Conservation (phyloP, 1,140 invertebrate species). For the Harpegnathos saltator region DNA sequence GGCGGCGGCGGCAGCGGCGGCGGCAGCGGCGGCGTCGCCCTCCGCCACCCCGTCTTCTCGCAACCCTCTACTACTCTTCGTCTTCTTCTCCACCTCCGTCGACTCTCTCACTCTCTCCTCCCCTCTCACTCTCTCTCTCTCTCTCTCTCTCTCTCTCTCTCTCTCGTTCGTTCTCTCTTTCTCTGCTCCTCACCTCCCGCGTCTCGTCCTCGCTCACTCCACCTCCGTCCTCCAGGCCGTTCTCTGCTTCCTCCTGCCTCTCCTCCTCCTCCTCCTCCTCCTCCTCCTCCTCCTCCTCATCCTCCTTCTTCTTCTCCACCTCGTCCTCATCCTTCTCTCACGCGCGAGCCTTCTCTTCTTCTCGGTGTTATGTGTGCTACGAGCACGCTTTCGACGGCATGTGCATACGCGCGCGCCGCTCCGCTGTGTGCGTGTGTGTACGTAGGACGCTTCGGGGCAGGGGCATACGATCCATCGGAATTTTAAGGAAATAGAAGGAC, state of each 20-base stretch:
- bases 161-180: slow-evolving; percentile 39
- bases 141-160: slow-evolving; percentile 21
- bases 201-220: slow-evolving; percentile 44
- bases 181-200: slow-evolving; percentile 27
- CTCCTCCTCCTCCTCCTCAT: slow-evolving; percentile 38
- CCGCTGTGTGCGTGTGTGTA: slow-evolving; percentile 30
- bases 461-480: slow-evolving; percentile 79
- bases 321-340: slow-evolving; percentile 30
- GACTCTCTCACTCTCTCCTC: slow-evolving; percentile 15
- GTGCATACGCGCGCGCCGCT: slow-evolving; percentile 15
- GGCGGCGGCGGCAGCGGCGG: slow-evolving; percentile 67
- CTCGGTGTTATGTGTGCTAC: slow-evolving; percentile 58
- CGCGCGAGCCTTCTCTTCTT: slow-evolving; percentile 37
- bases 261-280: slow-evolving; percentile 29
- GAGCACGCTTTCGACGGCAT: slow-evolving; percentile 52
- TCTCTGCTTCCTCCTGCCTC: slow-evolving; percentile 61
- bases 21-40: slow-evolving; percentile 57
- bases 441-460: slow-evolving; percentile 54
- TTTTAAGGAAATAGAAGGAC: slow-evolving; percentile 82
- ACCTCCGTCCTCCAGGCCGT: slow-evolving; percentile 55
- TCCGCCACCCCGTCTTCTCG: slow-evolving; percentile 64
- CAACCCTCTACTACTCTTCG: slow-evolving; percentile 65
- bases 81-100: slow-evolving; percentile 56
- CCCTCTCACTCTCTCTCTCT: slow-evolving; percentile 23
- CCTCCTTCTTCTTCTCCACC: slow-evolving; percentile 46